Evolutionary conservation across 2,113 vertebrate genomes (phyloP).

Genomic region (Ifrita kowaldi): DNA sequence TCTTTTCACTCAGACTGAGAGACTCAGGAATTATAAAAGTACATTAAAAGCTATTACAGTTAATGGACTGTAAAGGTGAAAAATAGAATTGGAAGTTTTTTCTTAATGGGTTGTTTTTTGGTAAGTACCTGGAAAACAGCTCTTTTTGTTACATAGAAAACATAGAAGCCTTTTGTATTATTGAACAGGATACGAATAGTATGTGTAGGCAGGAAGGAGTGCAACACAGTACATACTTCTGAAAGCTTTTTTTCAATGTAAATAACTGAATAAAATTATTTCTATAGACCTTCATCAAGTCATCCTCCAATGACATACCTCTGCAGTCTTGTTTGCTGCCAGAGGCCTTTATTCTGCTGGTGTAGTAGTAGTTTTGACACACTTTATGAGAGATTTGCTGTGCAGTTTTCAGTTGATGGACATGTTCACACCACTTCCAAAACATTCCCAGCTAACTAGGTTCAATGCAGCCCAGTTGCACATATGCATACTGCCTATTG

Average conservation of each 20-base stretch:
- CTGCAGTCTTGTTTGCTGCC: neutral
- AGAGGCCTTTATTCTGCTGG: neutral
- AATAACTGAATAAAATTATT: neutral
- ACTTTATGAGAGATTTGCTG: neutral
- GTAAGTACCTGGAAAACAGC: neutral
- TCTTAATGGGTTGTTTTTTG: neutral
- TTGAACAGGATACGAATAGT: neutral
- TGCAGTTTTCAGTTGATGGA: neutral
- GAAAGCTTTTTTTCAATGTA: neutral
- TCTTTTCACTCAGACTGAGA: neutral
- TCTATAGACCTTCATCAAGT: neutral
- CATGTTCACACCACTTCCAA: neutral
- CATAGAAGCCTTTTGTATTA: neutral
- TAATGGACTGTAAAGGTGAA: conserved; percentile 8
- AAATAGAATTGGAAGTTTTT: neutral
- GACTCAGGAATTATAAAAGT: neutral
- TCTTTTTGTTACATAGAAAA: neutral
- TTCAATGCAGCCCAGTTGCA: neutral
- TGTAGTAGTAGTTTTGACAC: neutral
- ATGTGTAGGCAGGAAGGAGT: neutral
- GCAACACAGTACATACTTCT: neutral
- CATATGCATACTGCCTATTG: neutral
- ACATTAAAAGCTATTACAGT: neutral
- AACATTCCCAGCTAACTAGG: neutral
- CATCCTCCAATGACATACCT: neutral